Evolutionary conservation across 2,113 vertebrate genomes (phyloP).

Genomic region (Jaculus jaculus): DNA sequence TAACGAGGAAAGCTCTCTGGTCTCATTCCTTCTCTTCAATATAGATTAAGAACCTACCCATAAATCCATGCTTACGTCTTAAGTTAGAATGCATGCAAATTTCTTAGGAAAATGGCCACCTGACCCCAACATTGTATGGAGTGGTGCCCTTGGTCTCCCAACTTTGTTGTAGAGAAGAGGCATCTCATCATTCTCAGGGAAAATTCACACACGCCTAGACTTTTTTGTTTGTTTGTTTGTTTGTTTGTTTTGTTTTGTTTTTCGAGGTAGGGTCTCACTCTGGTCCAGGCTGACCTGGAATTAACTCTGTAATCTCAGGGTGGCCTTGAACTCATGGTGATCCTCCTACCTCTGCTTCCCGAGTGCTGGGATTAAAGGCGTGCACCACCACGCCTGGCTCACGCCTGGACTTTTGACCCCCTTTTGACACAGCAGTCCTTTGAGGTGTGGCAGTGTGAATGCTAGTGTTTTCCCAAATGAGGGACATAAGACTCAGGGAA

Average conservation of each 20-base stretch:
- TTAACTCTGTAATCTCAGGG: too few species aligned
- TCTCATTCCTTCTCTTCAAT: constrained; percentile 45
- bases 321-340: too few species aligned
- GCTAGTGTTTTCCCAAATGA: constrained; percentile 43
- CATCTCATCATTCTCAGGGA: background rate
- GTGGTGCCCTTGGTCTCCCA: background rate
- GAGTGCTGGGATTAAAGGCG: background rate
- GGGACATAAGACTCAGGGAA: constrained; percentile 11
- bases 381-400: background rate
- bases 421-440: background rate
- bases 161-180: background rate
- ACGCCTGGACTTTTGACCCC: background rate
- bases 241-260: background rate
- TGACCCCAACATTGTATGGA: too few species aligned
- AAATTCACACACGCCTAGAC: background rate
- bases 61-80: background rate
- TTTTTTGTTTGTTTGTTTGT: background rate
- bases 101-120: background rate
- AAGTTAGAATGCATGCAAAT: background rate
- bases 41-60: background rate
- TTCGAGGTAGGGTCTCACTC: too few species aligned
- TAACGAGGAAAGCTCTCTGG: background rate
- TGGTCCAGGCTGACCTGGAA: too few species aligned
- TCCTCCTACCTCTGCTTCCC: too few species aligned
- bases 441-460: background rate